These are phyloP conservation scores for Petrolisthes cinctipes DNA, from an alignment of 2,888 invertebrate genomes.

Conservation along the genomic window DNA sequence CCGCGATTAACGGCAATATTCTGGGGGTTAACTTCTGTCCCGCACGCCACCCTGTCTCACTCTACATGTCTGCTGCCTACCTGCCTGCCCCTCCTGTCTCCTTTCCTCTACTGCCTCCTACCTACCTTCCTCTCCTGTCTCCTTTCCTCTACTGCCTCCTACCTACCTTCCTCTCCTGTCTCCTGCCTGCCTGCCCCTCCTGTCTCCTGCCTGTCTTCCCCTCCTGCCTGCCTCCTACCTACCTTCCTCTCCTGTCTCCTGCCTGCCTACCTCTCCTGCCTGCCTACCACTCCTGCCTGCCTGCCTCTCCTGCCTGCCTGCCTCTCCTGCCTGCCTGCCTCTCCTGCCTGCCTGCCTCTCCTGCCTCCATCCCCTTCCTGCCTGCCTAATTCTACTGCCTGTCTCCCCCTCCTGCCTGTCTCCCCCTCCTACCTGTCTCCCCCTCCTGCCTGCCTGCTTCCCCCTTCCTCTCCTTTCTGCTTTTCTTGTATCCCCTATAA, in stretches of 20 bases:
- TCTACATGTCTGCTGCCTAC: not conserved
- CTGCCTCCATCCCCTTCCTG: not conserved
- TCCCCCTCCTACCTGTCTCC: not conserved
- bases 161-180: not conserved
- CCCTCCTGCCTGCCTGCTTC: not conserved
- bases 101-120: not conserved
- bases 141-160: not conserved
- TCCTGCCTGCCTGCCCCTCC: not conserved
- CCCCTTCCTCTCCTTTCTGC: not conserved
- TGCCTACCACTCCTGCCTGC: not conserved
- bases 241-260: not conserved
- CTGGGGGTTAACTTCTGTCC: conserved; percentile 5
- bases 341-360: not conserved
- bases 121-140: not conserved
- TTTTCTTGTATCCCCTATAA: too few relatives aligned
- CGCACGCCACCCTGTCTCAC: conserved; percentile 12
- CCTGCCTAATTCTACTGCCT: not conserved
- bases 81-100: conserved; percentile 2
- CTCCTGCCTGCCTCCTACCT: not conserved
- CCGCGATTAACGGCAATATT: conserved; percentile 44
- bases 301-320: not conserved
- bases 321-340: not conserved
- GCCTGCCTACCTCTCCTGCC: not conserved
- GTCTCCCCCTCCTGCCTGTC: not conserved
- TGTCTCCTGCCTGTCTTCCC: conserved; percentile 24